These are phyloP conservation scores for Perca flavescens DNA, from an alignment of 2,113 vertebrate genomes.

Conservation along the genomic window DNA sequence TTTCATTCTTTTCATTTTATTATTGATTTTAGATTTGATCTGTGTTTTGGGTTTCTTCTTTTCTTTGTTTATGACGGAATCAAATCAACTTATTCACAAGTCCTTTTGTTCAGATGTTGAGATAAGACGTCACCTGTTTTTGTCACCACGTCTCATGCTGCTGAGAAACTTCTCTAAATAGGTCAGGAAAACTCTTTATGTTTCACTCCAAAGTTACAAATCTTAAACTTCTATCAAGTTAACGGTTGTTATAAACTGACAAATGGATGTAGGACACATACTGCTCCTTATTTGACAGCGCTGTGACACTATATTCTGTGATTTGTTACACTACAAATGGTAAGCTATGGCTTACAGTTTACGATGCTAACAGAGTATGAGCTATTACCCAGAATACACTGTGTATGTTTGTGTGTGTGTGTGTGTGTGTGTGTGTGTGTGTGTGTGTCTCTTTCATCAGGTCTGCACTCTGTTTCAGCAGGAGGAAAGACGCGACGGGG, in stretches of 20 bases:
- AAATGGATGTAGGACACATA: constrained; percentile 19
- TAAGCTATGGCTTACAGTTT: not conserved
- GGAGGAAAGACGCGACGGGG: constrained; percentile 38
- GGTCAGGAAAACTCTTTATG: not conserved
- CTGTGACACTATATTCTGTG: constrained; percentile 21
- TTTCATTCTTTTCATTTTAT: not conserved
- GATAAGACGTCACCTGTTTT: not conserved
- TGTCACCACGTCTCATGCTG: not conserved
- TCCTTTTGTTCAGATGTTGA: not conserved
- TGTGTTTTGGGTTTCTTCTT: not conserved
- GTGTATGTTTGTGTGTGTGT: not conserved
- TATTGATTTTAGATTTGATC: not conserved
- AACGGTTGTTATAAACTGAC: constrained; percentile 13
- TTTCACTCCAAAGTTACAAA: constrained; percentile 27
- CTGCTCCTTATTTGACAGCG: constrained; percentile 1
- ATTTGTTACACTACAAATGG: not conserved
- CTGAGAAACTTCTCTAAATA: not conserved
- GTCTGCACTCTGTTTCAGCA: constrained; percentile 46
- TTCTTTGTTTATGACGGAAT: not conserved
- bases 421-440: constrained; percentile 13
- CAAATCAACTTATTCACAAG: not conserved
- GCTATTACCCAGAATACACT: constrained; percentile 44
- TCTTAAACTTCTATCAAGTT: constrained; percentile 9
- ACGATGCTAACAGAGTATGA: not conserved
- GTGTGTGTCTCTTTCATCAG: constrained; percentile 35